Evolutionary conservation across 2,113 vertebrate species (phyloP), one percentile per base, ranked within the genome.

Genomic region (Sander vitreus): DNA sequence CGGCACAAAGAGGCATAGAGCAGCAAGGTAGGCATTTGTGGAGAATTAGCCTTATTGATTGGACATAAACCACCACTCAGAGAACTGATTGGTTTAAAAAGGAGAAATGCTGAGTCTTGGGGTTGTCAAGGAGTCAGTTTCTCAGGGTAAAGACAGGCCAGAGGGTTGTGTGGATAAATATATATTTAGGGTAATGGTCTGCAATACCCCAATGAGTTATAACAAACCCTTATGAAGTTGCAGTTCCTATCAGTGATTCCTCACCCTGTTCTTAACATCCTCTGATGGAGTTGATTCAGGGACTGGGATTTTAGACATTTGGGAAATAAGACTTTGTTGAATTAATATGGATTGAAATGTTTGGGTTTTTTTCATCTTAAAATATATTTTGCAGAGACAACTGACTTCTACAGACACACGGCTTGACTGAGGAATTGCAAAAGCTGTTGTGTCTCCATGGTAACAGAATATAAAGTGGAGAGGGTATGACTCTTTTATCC

Each of bases 31-130:
- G 53, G 88, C 84, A 51, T 90, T 77, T 86, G 86, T 64, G 83
- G 67, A 78, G 55, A 86, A 78, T 75, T 76, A 78, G 78, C 25
- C 71, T 16, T 79, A 92, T 89, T 87, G 92, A 92, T 88, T 84
- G 39, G 54, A 63, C 78, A 69, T 85, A 84, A 90, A 84, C 36
- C 73, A 72, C 25, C 70, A 54, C 77, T 80, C 68, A 75, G 76
- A 83, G 30, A 76, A 80, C 39, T 27, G 76, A 86, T 30, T 33
- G 76, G 69, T 84, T 70, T 83, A 36, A 81, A 81, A 76, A 74
- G 78, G 23, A 80, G 53, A 43, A 76, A 19, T 27, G 86, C 84
- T 85, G 90, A 89, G 72, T 82, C 87, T 82, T 73, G 77, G 25
- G 23, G 45, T 50, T 79, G 75, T 73, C 65, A 63, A 54, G 77